Base-by-base conservation (phyloP, 1,140 invertebrate genomes). In the Brachionus koreanus region DNA sequence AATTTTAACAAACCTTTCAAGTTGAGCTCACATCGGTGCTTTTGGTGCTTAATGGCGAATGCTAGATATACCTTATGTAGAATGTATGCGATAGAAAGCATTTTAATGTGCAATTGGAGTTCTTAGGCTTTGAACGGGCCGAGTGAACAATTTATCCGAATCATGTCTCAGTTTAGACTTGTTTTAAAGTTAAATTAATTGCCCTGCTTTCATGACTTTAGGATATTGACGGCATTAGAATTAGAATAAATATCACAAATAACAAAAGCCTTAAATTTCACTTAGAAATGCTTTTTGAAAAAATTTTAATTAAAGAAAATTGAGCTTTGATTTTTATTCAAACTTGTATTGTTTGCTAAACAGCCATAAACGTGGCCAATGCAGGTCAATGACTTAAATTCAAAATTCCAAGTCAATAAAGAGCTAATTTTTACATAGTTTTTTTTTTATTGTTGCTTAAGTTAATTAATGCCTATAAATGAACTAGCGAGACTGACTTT, bases 181-280 rank as follows among this genome's bases (percentile, higher is more conserved):
- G 49, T 57, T 57, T 16, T 57, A 19, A 57, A 57, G 16, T 57
- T 57, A 57, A 57, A 57, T 57, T 57, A 57, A 19, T 19, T 57
- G 49, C n/a, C 49, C 49, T 57, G 49, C 9, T 57, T 57, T 57
- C 19, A 57, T 57, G 49, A 57, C 49, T 57, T 57, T n/a, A 57
- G 49, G 49, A 57, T 57, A 57, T 57, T 7, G 49, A 57, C 16
- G 49, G 49, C 49, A 57, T 19, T 23, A 9, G 19, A 57, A 23
- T 19, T 57, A 57, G 49, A 57, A 57, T 57, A 57, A 57, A 57
- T 57, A 57, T 57, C 49, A 57, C 49, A 57, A 57, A 19, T 57
- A 57, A 57, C 49, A 57, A 57, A 57, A 57, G 49, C 49, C 49
- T 57, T 57, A 57, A 57, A 57, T 57, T 57, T 57, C 49, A 57